These are phyloP conservation scores for Lepus americanus DNA, from an alignment of 2,113 vertebrate genomes.

Conservation along the genomic window DNA sequence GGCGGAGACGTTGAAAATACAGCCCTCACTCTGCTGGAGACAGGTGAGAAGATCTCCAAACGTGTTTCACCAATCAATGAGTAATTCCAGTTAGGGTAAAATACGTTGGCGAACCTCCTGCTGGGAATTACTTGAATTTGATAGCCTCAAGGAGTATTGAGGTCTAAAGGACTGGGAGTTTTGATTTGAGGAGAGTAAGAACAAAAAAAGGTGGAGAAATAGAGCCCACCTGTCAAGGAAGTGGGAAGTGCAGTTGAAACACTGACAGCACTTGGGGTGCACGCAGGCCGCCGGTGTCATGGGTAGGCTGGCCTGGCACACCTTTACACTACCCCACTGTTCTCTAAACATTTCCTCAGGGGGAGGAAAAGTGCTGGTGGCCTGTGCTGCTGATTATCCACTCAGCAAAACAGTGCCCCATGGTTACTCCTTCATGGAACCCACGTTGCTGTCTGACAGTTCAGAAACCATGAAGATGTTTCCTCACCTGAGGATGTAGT, in stretches of 20 bases:
- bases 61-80: background rate
- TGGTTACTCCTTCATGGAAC: background rate
- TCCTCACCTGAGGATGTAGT: background rate
- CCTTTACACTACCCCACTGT: fast-evolving
- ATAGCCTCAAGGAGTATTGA: background rate
- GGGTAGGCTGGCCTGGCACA: background rate
- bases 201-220: background rate
- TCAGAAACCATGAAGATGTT: background rate
- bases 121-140: constrained; percentile 13
- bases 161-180: background rate
- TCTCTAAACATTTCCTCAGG: background rate
- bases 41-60: background rate
- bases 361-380: background rate
- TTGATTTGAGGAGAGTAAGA: background rate
- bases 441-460: background rate
- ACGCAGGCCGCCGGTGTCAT: background rate
- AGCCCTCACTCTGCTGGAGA: background rate
- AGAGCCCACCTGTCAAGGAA: background rate
- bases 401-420: fast-evolving
- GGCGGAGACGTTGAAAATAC: background rate
- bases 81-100: background rate
- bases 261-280: background rate
- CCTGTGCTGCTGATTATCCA: fast-evolving
- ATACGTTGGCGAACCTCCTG: background rate
- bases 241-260: fast-evolving